Conservation (phyloP, 2,113 vertebrate species). For the Himantopus leucocephalus region DNA sequence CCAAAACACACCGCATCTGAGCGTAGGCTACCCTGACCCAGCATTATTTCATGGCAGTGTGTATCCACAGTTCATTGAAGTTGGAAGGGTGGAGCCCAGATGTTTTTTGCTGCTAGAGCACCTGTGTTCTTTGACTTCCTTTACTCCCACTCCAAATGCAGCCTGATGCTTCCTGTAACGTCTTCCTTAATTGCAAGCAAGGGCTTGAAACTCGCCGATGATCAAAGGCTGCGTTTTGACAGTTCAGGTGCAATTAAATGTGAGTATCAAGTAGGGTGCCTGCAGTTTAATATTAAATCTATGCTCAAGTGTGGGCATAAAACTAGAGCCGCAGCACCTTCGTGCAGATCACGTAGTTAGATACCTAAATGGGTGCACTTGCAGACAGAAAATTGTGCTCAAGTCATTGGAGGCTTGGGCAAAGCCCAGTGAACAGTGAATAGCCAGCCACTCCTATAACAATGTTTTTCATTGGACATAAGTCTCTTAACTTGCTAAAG, state of each 20-base stretch:
- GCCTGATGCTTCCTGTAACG: not conserved
- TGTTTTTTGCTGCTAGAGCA: not conserved
- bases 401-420: not conserved
- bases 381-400: not conserved
- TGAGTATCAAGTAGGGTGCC: not conserved
- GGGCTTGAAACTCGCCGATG: not conserved
- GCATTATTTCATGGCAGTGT: not conserved
- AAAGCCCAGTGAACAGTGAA: not conserved
- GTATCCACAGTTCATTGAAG: not conserved
- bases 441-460: not conserved
- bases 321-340: not conserved
- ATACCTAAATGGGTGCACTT: not conserved
- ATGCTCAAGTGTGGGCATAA: not conserved
- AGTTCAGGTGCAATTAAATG: slow-evolving; percentile 31
- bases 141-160: not conserved
- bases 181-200: slow-evolving; percentile 15
- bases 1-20: not conserved
- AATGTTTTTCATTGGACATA: not conserved
- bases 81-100: not conserved
- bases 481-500: not conserved
- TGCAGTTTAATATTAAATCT: not conserved
- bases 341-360: not conserved
- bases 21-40: not conserved
- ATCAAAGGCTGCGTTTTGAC: slow-evolving; percentile 42
- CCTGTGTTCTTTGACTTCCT: not conserved